Percentiles rank a stretch among this genome's conserved stretches.
Evolutionary conservation across 2,888 invertebrate genomes (phyloP).

Genomic region (Tipula confusa): DNA sequence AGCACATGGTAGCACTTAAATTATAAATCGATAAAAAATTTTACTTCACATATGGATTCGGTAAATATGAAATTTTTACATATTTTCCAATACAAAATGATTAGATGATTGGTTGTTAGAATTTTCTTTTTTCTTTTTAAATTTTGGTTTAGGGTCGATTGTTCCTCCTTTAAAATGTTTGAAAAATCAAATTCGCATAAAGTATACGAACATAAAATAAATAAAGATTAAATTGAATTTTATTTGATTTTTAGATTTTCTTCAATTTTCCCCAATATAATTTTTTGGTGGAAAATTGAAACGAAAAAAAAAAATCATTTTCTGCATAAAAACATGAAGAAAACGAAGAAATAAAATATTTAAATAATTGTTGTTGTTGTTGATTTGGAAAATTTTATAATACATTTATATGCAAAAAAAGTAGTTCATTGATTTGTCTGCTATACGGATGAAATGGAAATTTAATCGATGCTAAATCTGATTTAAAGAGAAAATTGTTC

Average conservation of each 20-base stretch:
- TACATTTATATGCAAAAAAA: background rate
- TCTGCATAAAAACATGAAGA: background rate
- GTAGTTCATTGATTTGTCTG: constrained; percentile 9
- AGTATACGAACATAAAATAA: background rate
- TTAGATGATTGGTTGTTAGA: background rate
- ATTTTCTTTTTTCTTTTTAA: background rate
- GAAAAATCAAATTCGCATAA: background rate
- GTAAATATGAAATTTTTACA: background rate
- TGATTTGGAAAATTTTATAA: background rate
- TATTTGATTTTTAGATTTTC: constrained; percentile 8
- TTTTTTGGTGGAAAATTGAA: background rate
- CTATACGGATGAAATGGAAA: background rate
- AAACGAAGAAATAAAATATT: background rate
- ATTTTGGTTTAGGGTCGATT: background rate
- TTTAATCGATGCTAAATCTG: background rate
- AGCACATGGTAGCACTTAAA: too few relatives aligned
- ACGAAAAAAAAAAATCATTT: too few relatives aligned
- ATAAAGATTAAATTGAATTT: background rate
- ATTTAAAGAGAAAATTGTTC: background rate
- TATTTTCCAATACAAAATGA: background rate
- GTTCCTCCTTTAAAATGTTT: background rate
- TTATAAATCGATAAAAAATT: too few relatives aligned
- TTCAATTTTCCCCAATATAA: background rate
- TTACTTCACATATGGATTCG: too few relatives aligned
- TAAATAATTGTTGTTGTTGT: background rate